These are phyloP conservation scores for Oryzias sinensis DNA, from an alignment of 2,797 vertebrate species.

Conservation along the genomic window DNA sequence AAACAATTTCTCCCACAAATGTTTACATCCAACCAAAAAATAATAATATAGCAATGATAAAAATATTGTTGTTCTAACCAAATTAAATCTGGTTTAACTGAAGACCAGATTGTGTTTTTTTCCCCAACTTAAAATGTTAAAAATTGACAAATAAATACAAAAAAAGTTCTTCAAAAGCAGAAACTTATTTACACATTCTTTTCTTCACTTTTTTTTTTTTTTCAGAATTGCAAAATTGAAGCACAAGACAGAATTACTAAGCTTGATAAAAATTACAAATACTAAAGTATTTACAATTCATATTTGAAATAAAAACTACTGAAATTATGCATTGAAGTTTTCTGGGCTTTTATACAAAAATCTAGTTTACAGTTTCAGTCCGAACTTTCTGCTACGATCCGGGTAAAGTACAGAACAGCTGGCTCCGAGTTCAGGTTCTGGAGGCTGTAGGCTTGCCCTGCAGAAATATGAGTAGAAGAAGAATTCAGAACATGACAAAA, in stretches of 20 bases:
- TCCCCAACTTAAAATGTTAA: too few species aligned
- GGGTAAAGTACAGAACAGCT: conserved; percentile 72
- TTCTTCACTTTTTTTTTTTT: not conserved
- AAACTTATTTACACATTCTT: conserved; percentile 36
- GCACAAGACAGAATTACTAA: not conserved
- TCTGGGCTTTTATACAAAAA: too few species aligned
- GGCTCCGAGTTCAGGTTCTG: conserved; percentile 68
- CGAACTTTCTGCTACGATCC: conserved; percentile 49
- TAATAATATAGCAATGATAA: too few species aligned
- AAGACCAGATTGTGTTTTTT: too few species aligned
- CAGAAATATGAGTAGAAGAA: conserved; percentile 16
- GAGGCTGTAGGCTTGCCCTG: conserved; percentile 76
- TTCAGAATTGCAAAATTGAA: not conserved
- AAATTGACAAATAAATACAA: not conserved
- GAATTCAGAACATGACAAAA: conserved; percentile 1
- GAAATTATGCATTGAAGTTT: not conserved
- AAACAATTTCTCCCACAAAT: too few species aligned
- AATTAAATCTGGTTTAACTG: too few species aligned
- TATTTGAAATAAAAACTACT: not conserved
- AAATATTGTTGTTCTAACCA: too few species aligned
- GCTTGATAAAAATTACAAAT: not conserved
- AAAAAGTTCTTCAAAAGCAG: not conserved
- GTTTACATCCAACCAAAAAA: too few species aligned
- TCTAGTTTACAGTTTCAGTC: conserved; percentile 24
- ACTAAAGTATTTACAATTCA: conserved; percentile 23